These are phyloP conservation scores for Bradypodion pumilum DNA, from an alignment of 2,797 vertebrate species.

Conservation along the genomic window DNA sequence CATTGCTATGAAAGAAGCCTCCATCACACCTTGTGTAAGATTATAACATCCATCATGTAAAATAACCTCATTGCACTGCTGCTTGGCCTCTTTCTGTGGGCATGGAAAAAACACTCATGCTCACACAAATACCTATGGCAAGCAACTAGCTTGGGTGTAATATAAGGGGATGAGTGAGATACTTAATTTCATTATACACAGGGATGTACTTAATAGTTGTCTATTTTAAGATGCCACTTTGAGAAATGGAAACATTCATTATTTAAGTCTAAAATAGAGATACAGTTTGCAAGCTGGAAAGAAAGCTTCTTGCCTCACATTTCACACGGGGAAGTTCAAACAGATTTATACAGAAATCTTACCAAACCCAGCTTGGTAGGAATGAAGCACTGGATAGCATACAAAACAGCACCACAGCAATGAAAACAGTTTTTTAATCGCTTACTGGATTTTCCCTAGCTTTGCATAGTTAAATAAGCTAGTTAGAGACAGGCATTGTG, in stretches of 20 bases:
- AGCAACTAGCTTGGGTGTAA: not conserved
- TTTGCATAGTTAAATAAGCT: not conserved
- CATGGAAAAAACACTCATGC: not conserved
- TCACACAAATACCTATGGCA: not conserved
- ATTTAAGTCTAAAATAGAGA: not conserved
- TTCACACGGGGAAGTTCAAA: not conserved
- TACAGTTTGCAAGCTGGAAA: not conserved
- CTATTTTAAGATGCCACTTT: slow-evolving; percentile 18
- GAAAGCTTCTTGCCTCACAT: not conserved
- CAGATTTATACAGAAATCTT: not conserved
- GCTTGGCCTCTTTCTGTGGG: not conserved
- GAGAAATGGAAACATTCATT: not conserved
- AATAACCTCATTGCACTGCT: not conserved
- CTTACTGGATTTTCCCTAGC: not conserved
- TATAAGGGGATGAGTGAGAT: not conserved
- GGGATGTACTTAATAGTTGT: not conserved
- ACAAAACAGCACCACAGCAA: not conserved
- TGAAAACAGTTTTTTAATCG: not conserved
- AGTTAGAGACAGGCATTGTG: not conserved
- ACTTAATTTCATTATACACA: not conserved
- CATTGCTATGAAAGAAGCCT: not conserved
- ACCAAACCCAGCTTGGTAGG: not conserved
- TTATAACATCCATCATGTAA: not conserved
- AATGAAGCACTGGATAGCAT: not conserved
- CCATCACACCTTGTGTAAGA: not conserved